These are phyloP conservation scores for Eulemur albifrons DNA, from an alignment of 2,797 vertebrate genomes.

Conservation along the genomic window DNA sequence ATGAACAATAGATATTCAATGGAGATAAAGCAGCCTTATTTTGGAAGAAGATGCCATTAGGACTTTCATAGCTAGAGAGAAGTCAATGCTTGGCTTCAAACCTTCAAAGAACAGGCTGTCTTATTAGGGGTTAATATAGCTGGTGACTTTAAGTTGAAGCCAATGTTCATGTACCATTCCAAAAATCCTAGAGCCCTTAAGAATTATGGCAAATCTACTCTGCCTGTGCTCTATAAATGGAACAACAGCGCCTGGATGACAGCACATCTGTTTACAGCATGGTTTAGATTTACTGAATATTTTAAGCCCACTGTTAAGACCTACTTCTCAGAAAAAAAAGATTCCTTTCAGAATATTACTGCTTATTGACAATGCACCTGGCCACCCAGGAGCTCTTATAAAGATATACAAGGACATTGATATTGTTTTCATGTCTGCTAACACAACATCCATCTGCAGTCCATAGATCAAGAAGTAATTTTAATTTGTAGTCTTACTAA, in stretches of 20 bases:
- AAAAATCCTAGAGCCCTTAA: background rate
- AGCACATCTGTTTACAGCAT: background rate
- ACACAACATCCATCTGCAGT: background rate
- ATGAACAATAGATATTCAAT: background rate
- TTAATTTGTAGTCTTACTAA: background rate
- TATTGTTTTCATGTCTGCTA: background rate
- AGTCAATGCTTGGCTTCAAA: background rate
- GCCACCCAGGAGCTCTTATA: background rate
- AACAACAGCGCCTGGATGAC: background rate
- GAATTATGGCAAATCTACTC: background rate
- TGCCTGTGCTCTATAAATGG: background rate
- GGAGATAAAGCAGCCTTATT: background rate
- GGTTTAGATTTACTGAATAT: background rate
- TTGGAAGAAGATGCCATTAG: background rate
- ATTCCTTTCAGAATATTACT: background rate
- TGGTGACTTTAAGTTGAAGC: background rate
- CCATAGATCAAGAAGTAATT: background rate
- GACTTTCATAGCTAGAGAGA: background rate
- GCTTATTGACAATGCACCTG: background rate
- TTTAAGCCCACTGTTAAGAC: background rate
- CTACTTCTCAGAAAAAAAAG: background rate
- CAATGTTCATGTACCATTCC: background rate
- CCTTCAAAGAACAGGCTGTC: background rate
- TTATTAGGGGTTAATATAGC: background rate
- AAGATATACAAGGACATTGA: background rate